Conservation (phyloP, 2,797 vertebrate genomes). For the Etheostoma nigrum region DNA sequence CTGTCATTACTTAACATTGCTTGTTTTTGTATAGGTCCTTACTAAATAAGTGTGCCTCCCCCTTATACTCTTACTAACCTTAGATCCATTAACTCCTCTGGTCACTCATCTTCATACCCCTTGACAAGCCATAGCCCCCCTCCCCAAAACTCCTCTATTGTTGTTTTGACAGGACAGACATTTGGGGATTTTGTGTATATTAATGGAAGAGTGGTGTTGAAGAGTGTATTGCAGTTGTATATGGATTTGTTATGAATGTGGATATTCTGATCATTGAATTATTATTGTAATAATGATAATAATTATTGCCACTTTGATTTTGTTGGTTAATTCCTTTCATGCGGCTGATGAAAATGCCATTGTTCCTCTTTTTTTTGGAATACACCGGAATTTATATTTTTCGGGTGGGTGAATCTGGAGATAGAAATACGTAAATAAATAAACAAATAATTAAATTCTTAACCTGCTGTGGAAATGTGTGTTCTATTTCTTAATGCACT, state of each 20-base stretch:
- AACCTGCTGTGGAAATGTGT: slow-evolving; percentile 66
- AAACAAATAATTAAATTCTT: slow-evolving; percentile 88
- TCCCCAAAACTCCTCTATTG: slow-evolving; percentile 75
- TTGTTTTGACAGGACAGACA: slow-evolving; percentile 86
- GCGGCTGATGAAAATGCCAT: slow-evolving; percentile 83
- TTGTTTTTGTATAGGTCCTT: slow-evolving; percentile 84
- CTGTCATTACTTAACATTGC: slow-evolving; percentile 73
- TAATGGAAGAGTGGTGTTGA: slow-evolving; percentile 89
- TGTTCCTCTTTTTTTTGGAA: slow-evolving; percentile 74
- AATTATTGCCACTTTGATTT: slow-evolving; percentile 86
- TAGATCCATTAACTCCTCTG: slow-evolving; percentile 73
- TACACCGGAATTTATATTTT: slow-evolving; percentile 89
- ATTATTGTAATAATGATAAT: slow-evolving; percentile 88
- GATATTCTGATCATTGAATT: slow-evolving; percentile 88
- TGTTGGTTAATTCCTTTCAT: slow-evolving; percentile 84
- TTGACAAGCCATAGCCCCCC: slow-evolving; percentile 88
- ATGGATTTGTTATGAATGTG: slow-evolving; percentile 90
- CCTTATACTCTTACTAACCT: slow-evolving; percentile 79
- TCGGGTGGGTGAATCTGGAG: slow-evolving; percentile 87
- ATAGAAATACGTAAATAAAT: slow-evolving; percentile 88
- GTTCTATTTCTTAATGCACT: slow-evolving; percentile 46
- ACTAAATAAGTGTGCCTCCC: slow-evolving; percentile 86
- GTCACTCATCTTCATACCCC: slow-evolving; percentile 81
- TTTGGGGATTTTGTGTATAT: slow-evolving; percentile 88
- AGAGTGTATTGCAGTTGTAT: slow-evolving; percentile 88